Conservation (phyloP, 2,797 vertebrate genomes). For the Xerus rutilus region DNA sequence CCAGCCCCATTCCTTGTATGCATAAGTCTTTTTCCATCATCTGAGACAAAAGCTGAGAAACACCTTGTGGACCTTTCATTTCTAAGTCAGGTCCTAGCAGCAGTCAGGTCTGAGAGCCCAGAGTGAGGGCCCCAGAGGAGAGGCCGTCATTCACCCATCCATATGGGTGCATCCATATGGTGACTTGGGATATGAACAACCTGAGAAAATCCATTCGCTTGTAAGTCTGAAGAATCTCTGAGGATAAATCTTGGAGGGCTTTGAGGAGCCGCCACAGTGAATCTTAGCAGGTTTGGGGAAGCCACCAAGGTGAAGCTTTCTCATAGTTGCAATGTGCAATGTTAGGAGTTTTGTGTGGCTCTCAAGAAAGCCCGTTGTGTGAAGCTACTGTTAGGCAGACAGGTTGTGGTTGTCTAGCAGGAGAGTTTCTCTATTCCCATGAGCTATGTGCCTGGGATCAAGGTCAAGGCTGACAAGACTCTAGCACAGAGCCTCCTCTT, state of each 20-base stretch:
- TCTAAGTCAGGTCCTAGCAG: too few species aligned
- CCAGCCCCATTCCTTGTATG: background rate
- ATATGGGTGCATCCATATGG: background rate
- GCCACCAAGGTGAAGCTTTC: background rate
- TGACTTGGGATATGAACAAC: background rate
- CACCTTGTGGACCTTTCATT: background rate
- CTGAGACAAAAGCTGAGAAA: background rate
- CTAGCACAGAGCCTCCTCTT: too few species aligned
- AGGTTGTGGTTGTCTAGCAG: too few species aligned
- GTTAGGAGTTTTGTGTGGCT: too few species aligned
- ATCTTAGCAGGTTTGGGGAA: background rate
- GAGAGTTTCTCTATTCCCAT: too few species aligned
- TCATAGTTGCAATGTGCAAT: too few species aligned
- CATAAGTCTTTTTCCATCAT: background rate
- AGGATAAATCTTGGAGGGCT: background rate
- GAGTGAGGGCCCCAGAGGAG: background rate
- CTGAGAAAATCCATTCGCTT: background rate
- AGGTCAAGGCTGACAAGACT: too few species aligned
- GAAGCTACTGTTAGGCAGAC: too few species aligned
- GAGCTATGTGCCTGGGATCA: too few species aligned
- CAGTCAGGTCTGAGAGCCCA: background rate
- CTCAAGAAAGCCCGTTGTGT: too few species aligned
- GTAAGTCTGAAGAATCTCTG: background rate
- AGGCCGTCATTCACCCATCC: rapidly evolving
- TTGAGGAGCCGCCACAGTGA: too few species aligned